Evolutionary conservation across 2,797 vertebrate genomes (phyloP), one percentile per base, ranked within the genome.

Genomic region (Coluber constrictor): DNA sequence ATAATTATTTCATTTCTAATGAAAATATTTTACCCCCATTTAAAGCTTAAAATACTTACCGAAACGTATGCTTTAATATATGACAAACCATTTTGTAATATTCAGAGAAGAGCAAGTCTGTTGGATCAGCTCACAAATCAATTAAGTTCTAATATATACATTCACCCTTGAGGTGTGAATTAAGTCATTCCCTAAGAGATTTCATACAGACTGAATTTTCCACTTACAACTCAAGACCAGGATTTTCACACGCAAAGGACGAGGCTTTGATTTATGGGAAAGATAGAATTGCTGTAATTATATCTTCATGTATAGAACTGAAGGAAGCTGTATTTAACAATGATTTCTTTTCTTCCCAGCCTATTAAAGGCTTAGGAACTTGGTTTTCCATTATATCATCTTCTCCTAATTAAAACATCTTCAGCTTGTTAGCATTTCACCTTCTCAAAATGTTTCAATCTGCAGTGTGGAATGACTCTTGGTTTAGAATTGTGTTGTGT

Each of bases 381-480:
- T 83, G 8, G 55, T 83, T 56, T 70, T 57, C 55, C 70, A 27
- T 90, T 16, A 9, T 74, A 59, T 25, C 70, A 27, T 37, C 23
- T 43, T 55, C 13, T 20, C 70, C 88, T 86, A 59, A 89, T 60
- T 89, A 61, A 92, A 93, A 47, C 89, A 91, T 86, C 56, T 16
- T 32, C 32, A 90, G 54, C 59, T 87, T 51, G 70, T 90, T 92
- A 27, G 5, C 88, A 23, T 93, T 63, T 89, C 13, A 56, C 16
- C 18, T 94, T 74, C 89, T 74, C 91, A 88, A 91, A 89, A 91
- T 61, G 91, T 66, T 90, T 86, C 60, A 32, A n/a, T 93, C 88
- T 86, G 23, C 55, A 92, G 55, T 43, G 25, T 9, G 18, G 88
- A 86, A 86, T 47, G 79, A 47, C 15, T 90, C 43, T n/a, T 87